These are phyloP conservation scores for Diglossa cyanea DNA, from an alignment of 2,797 vertebrate genomes.

Conservation along the genomic window DNA sequence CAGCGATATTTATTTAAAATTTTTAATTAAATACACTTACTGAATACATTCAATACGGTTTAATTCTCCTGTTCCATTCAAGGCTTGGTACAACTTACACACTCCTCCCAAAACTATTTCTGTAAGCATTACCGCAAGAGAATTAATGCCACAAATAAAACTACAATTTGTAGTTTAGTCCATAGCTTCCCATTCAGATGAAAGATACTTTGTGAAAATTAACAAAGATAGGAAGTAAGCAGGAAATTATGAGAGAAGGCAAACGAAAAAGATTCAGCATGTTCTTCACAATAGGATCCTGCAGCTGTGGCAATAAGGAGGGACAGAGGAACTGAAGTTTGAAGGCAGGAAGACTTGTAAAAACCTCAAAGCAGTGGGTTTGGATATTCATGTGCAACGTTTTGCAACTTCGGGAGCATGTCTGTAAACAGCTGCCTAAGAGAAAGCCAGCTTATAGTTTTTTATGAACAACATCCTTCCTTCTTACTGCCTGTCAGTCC, in stretches of 20 bases:
- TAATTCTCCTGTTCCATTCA: background rate
- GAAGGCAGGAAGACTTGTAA: background rate
- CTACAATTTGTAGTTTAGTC: background rate
- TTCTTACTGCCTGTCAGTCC: background rate
- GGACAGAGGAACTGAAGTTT: background rate
- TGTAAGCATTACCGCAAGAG: background rate
- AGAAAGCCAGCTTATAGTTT: background rate
- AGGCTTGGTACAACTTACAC: background rate
- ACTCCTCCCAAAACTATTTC: background rate
- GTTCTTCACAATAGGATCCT: background rate
- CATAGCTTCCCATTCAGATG: background rate
- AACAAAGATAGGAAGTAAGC: background rate
- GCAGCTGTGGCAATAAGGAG: background rate
- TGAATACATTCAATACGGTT: background rate
- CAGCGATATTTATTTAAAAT: background rate
- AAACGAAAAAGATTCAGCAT: background rate
- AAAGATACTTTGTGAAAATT: background rate
- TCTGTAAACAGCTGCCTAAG: background rate
- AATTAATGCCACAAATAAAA: conserved; percentile 1
- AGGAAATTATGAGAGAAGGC: background rate
- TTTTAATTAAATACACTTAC: background rate
- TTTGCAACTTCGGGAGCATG: background rate
- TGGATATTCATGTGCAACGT: background rate
- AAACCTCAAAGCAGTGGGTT: background rate
- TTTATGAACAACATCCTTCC: background rate